These are phyloP conservation scores for Paraescarpia echinospica DNA, from an alignment of 1,140 invertebrate genomes.

Conservation along the genomic window DNA sequence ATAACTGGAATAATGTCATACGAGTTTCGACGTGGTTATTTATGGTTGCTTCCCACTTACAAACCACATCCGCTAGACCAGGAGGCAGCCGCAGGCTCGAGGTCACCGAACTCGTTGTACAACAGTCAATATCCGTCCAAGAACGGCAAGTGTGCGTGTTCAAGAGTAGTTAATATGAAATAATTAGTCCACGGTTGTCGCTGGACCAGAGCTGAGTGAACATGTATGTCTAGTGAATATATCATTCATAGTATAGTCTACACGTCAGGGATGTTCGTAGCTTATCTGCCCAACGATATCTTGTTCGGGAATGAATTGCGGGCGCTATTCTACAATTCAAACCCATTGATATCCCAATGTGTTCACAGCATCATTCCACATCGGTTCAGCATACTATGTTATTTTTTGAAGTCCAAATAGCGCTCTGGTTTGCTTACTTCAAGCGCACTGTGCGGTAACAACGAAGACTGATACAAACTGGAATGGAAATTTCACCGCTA, in stretches of 20 bases:
- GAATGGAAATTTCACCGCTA: too few species aligned
- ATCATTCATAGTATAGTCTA: not conserved
- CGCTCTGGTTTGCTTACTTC: too few species aligned
- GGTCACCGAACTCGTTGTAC: too few species aligned
- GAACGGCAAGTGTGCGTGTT: not conserved
- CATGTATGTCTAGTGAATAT: not conserved
- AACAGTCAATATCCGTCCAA: not conserved
- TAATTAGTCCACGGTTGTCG: not conserved
- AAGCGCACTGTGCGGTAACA: too few species aligned
- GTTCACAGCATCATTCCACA: too few species aligned
- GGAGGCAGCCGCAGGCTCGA: not conserved
- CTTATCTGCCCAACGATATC: not conserved
- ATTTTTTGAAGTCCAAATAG: too few species aligned
- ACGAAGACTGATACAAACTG: too few species aligned
- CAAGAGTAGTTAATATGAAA: not conserved
- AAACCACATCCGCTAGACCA: not conserved
- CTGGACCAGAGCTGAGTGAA: not conserved
- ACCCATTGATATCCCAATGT: too few species aligned
- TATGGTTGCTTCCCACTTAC: not conserved
- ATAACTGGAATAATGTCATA: not conserved
- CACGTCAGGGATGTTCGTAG: not conserved
- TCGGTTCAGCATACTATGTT: too few species aligned
- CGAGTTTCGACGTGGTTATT: not conserved
- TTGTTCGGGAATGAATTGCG: too few species aligned
- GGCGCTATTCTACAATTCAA: too few species aligned